Base-by-base conservation (phyloP, 64 coral and sea anemone species). In the Platygyra sinensis region DNA sequence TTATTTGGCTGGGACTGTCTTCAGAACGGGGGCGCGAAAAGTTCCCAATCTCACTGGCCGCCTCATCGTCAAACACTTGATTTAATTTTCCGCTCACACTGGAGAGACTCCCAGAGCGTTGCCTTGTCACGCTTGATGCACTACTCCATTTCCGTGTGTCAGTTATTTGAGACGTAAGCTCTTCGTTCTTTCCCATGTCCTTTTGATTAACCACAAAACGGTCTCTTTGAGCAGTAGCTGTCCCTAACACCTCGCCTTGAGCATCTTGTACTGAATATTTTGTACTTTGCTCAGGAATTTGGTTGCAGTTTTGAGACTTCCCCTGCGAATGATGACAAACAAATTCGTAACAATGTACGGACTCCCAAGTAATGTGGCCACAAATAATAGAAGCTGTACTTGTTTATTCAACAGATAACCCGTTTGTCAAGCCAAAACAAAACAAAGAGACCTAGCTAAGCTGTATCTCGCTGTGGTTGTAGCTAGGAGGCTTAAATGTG, bases 21-120 rank as follows among this genome's bases (percentile, higher is more conserved):
- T 86, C 80, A 61, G 60, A 42, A 10, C 20, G 5, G 9, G 32
- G 19, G 10, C 62, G 60, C 14, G 77, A 30, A 52, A 82, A 39
- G 52, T 72, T 91, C 20, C 20, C 81, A 8, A 36, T 22, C 24
- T 85, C 62, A n/a, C 81, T 76, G 16, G 72, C 17, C 20, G 72
- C 28, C 30, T 64, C 60, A 15, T 60, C 72, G 28, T 60, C 12
- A 51, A 39, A 85, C 24, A 51, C 17, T 25, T 27, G 20, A 25
- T 57, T 57, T 57, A 16, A 46, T 46, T 65, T 69, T 69, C 32
- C 24, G 29, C 36, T 71, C 8, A 38, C 63, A 42, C 81, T 85
- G 9, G 81, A 71, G 81, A 85, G 22, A 63, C 81, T 85, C 32
- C 63, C 64, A 1, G 81, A 69, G 33, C 81, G 81, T 50, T 85